These are phyloP conservation scores for Melieria omissa DNA, from an alignment of 2,888 invertebrate species.

Conservation along the genomic window DNA sequence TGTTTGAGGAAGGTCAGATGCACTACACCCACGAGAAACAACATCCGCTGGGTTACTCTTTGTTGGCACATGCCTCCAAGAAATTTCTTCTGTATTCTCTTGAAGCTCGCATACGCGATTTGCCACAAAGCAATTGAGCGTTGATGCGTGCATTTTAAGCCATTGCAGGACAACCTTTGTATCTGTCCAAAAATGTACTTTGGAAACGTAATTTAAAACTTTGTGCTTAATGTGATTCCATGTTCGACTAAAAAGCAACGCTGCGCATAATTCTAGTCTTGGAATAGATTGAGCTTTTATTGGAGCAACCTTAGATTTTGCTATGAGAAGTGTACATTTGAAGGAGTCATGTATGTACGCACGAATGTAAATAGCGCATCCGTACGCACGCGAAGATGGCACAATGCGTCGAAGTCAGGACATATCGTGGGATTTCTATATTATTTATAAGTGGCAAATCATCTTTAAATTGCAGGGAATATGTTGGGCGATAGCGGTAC, in stretches of 20 bases:
- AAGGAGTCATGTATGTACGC: neutral
- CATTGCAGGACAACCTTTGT: slow-evolving; percentile 34
- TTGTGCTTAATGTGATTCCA: slow-evolving; percentile 18
- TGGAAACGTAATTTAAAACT: neutral
- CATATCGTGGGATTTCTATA: slow-evolving; percentile 4
- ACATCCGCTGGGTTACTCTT: slow-evolving; percentile 32
- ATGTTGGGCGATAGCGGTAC: too few species aligned
- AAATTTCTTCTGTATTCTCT: slow-evolving; percentile 1
- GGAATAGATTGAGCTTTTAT: slow-evolving; percentile 18
- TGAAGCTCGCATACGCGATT: slow-evolving; percentile 26
- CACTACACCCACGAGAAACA: slow-evolving; percentile 32
- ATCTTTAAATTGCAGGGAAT: neutral
- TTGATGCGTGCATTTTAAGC: slow-evolving; percentile 24
- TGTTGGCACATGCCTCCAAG: slow-evolving; percentile 11
- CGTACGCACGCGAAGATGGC: slow-evolving; percentile 11
- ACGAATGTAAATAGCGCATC: slow-evolving; percentile 20
- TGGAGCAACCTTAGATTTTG: slow-evolving; percentile 40
- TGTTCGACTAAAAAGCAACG: slow-evolving; percentile 15
- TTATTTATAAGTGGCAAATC: slow-evolving; percentile 6
- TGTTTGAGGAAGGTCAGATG: slow-evolving; percentile 22
- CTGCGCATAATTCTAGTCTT: slow-evolving; percentile 29
- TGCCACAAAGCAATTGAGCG: slow-evolving; percentile 20
- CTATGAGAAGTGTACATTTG: slow-evolving; percentile 7
- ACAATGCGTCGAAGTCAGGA: slow-evolving; percentile 1
- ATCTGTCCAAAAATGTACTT: slow-evolving; percentile 31